Evolutionary conservation across 1,140 invertebrate genomes (phyloP), one percentile per base, ranked within the genome.

Genomic region (Tenebrio molitor): DNA sequence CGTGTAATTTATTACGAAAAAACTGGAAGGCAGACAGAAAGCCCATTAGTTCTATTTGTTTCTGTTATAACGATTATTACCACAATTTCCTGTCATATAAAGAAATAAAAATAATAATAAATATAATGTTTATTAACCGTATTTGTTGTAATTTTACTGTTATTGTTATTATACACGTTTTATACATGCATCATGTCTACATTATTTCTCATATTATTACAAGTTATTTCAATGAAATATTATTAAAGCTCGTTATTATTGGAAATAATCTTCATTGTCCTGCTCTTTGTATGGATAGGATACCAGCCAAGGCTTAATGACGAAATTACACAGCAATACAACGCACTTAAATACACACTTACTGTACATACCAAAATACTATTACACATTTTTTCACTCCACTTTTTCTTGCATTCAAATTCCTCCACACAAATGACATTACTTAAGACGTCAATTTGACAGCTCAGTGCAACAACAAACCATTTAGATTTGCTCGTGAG

Each of bases 41-140:
- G n/a, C 29, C 50, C 64, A 66, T 66, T 66, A 66, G 36, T 42
- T 42, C 64, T 66, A 66, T 66, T 66, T 66, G 64, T 66, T 66
- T 66, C 63, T 66, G 36, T 34, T 42, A 34, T 66, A 66, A 66
- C 64, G 64, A 66, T 66, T 66, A 66, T 66, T 66, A 42, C 64
- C 15, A 66, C 64, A 66, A 66, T 66, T 66, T 66, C 64, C 64
- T 44, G 64, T 66, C 64, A 66, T 66, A 66, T 42, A 44, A 44
- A 66, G 64, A 66, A 66, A 66, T 66, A 66, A 44, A 66, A 66
- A 66, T 66, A 42, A 66, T 66, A 66, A 66, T 66, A 66, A 66
- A 66, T 66, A 66, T 58, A 58, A 58, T 66, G 64, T 66, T 66
- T 66, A 66, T 66, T 66, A 66, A 66, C 36, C 64, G 64, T 66